These are phyloP conservation scores for Cinclus cinclus DNA, from an alignment of 2,113 vertebrate species.

Conservation along the genomic window DNA sequence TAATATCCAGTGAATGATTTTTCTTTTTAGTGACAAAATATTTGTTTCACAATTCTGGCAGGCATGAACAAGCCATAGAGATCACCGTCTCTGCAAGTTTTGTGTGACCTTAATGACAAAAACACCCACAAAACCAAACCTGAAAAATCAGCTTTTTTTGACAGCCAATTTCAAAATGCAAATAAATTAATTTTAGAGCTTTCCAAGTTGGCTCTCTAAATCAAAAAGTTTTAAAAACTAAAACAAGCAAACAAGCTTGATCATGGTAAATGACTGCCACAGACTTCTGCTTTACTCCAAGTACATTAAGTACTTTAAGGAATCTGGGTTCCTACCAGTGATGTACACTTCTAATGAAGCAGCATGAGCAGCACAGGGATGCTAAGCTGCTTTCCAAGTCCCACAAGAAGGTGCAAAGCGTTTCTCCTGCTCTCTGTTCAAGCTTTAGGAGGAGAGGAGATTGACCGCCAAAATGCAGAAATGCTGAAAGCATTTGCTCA, in stretches of 20 bases:
- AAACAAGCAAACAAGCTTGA: background rate
- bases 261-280: background rate
- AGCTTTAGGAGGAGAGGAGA: background rate
- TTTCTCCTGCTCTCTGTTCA: background rate
- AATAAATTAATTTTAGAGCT: background rate
- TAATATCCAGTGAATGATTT: background rate
- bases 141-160: background rate
- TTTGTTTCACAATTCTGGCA: conserved; percentile 20
- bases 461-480: background rate
- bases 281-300: background rate
- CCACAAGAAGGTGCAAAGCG: background rate
- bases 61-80: conserved; percentile 5
- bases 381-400: background rate
- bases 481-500: background rate
- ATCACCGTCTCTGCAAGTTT: background rate
- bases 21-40: background rate
- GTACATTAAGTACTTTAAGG: fast-evolving
- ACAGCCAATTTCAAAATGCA: background rate
- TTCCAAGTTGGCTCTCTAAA: background rate
- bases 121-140: background rate
- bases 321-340: background rate
- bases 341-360: background rate
- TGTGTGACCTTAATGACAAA: background rate
- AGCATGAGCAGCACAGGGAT: background rate
- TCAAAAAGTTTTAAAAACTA: background rate